phyloP scores from a whole-genome alignment of 2,888 invertebrate species.

The Salpingus planirostris region DNA sequence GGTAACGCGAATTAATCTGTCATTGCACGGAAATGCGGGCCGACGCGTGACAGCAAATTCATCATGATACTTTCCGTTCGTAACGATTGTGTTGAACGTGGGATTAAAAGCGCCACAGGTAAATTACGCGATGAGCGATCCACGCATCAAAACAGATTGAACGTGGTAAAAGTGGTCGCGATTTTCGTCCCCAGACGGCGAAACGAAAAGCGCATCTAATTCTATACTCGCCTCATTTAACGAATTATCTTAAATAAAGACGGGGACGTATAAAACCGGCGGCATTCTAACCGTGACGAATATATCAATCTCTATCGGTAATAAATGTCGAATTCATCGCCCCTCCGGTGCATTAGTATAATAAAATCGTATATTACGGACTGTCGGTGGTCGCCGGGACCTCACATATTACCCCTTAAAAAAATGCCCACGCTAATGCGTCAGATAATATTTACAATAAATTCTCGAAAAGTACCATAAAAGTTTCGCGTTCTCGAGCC shows the following conservation, averaged over 20 bases:
- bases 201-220: too few species aligned
- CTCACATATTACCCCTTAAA: slow-evolving; percentile 14
- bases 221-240: slow-evolving; percentile 5
- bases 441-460: slow-evolving; percentile 23
- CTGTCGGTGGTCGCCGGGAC: slow-evolving; percentile 18
- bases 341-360: slow-evolving; percentile 33
- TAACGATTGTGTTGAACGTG: too few species aligned
- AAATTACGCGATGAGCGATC: too few species aligned
- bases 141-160: too few species aligned
- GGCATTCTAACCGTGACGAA: slow-evolving; percentile 24
- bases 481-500: slow-evolving; percentile 15
- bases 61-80: too few species aligned
- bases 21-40: too few species aligned
- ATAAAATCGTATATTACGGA: slow-evolving; percentile 33
- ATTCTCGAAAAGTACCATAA: slow-evolving; percentile 22
- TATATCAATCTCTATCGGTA: slow-evolving; percentile 37
- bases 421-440: slow-evolving; percentile 13
- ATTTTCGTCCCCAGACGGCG: too few species aligned
- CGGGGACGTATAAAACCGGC: slow-evolving; percentile 18
- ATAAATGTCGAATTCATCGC: slow-evolving; percentile 34
- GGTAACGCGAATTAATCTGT: too few species aligned
- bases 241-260: slow-evolving; percentile 11
- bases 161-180: too few species aligned
- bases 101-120: too few species aligned
- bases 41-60: too few species aligned